phyloP scores from a whole-genome alignment of 1,140 invertebrate species.

The Zaprionus camerounensis region DNA sequence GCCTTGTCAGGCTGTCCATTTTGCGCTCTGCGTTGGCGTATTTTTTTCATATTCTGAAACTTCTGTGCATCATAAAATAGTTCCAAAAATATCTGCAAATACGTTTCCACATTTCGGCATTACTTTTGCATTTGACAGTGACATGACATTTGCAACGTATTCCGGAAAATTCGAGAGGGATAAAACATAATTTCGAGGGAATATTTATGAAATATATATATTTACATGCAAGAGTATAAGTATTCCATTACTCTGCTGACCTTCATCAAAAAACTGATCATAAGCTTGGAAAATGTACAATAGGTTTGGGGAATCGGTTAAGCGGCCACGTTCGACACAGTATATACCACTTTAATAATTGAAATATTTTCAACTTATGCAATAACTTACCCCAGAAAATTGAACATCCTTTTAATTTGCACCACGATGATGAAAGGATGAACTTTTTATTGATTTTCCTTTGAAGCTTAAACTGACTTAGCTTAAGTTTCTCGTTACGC shows the following conservation, averaged over 20 bases:
- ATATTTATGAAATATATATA: conserved; percentile 23
- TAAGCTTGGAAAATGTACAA: not conserved
- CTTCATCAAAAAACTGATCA: conserved; percentile 3
- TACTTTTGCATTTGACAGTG: conserved; percentile 37
- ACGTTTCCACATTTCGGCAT: conserved; percentile 5
- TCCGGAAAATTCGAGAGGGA: not conserved
- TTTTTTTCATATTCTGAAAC: not conserved
- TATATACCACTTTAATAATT: not conserved
- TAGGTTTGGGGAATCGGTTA: not conserved
- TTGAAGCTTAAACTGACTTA: not conserved
- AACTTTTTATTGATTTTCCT: not conserved
- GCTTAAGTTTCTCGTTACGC: too few relatives aligned
- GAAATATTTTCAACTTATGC: not conserved
- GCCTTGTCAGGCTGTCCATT: conserved; percentile 1
- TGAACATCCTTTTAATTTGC: too few relatives aligned
- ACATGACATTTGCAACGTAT: conserved; percentile 35
- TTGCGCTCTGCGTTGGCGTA: not conserved
- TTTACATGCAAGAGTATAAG: not conserved
- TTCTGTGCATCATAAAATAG: conserved; percentile 1
- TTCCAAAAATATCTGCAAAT: conserved; percentile 26
- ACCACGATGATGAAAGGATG: too few relatives aligned
- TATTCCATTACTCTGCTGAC: conserved; percentile 9
- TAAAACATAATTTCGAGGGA: conserved; percentile 13
- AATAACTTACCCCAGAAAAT: not conserved
- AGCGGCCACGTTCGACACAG: not conserved